phyloP scores from a whole-genome alignment of 1,140 invertebrate species.

The Pteromalus puparum region DNA sequence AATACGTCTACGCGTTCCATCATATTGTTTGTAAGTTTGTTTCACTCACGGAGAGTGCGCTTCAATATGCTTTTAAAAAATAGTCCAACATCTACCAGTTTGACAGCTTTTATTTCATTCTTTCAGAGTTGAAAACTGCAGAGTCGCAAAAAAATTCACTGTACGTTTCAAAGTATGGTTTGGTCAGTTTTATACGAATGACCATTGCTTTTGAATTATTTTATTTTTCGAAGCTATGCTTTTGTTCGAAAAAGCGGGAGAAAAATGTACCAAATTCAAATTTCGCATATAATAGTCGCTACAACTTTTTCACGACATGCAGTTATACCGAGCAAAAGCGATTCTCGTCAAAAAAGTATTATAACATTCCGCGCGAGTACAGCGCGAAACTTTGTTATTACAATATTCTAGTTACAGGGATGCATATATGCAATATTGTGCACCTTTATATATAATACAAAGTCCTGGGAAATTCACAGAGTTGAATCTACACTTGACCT shows the following conservation, averaged over 20 bases:
- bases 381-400: not conserved
- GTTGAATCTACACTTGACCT: slow-evolving; percentile 17
- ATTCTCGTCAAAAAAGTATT: not conserved
- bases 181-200: not conserved
- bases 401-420: not conserved
- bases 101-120: not conserved
- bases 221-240: too few species aligned
- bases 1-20: not conserved
- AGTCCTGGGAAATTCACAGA: not conserved
- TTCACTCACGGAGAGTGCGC: not conserved
- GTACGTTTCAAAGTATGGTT: not conserved
- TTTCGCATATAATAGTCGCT: too few species aligned
- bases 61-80: slow-evolving; percentile 1
- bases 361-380: not conserved
- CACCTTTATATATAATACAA: too few species aligned
- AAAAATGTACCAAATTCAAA: too few species aligned
- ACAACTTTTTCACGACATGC: too few species aligned
- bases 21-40: not conserved
- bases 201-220: not conserved
- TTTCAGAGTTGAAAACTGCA: not conserved
- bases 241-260: too few species aligned
- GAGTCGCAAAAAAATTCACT: not conserved
- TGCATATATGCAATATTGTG: not conserved
- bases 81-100: not conserved
- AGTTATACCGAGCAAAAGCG: too few species aligned